A percentile compares a stretch with the other conserved stretches of the same genome.
Evolutionary conservation across 2,888 invertebrate genomes (phyloP).

Genomic region (Germaria angustata): DNA sequence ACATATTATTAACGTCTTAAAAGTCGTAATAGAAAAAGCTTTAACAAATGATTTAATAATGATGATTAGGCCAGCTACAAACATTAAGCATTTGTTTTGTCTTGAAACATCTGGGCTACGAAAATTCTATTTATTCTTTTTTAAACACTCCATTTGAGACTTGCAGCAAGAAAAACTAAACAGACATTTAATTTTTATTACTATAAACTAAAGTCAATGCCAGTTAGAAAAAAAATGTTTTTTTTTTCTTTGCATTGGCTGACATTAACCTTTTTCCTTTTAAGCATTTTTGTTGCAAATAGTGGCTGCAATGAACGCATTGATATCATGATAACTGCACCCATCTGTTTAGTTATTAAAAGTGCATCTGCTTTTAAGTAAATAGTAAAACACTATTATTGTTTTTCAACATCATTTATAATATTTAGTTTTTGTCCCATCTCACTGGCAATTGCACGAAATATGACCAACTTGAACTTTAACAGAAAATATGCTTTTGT

Average conservation of each 20-base stretch:
- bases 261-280: constrained; percentile 67
- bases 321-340: constrained; percentile 50
- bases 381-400: constrained; percentile 17
- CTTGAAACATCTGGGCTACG: constrained; percentile 16
- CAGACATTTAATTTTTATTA: not conserved
- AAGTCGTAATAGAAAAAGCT: too few relatives aligned
- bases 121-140: constrained; percentile 2
- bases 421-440: constrained; percentile 5
- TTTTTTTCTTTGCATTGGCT: constrained; percentile 29
- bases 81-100: not conserved
- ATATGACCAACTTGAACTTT: constrained; percentile 67
- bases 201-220: constrained; percentile 54
- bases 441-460: constrained; percentile 47
- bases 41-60: not conserved
- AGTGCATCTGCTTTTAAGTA: constrained; percentile 61
- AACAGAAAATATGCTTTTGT: constrained; percentile 45
- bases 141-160: not conserved
- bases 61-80: not conserved
- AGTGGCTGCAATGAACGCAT: constrained; percentile 34
- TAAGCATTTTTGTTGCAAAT: constrained; percentile 8
- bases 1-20: not conserved
- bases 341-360: constrained; percentile 39
- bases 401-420: constrained; percentile 52
- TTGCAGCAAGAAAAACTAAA: not conserved
- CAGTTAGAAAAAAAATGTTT: constrained; percentile 24